phyloP scores from a whole-genome alignment of 1,140 invertebrate species.

The Paraescarpia echinospica region DNA sequence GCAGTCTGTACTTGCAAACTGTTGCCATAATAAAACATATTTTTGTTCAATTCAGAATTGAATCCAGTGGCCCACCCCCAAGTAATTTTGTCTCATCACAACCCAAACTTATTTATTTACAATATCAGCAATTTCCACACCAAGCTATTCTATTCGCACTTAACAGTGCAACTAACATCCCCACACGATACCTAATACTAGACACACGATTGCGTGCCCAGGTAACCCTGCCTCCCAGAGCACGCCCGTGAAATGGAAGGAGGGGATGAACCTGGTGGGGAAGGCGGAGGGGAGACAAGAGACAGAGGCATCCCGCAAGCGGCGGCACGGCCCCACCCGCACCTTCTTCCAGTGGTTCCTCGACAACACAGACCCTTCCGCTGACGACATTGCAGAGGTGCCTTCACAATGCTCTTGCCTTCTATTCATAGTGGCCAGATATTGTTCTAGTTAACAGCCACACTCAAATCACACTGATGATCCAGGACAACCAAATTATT shows the following conservation, averaged over 20 bases:
- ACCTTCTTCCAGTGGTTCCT: conserved; percentile 60
- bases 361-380: conserved; percentile 55
- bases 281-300: conserved; percentile 49
- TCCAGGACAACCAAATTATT: not conserved
- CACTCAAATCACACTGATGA: not conserved
- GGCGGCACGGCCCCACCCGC: conserved; percentile 36
- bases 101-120: too few relatives aligned
- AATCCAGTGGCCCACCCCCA: too few relatives aligned
- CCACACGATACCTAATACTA: too few relatives aligned
- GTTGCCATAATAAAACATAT: too few relatives aligned
- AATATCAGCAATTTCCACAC: too few relatives aligned
- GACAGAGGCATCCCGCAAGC: conserved; percentile 40
- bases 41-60: too few relatives aligned
- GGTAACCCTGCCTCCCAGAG: conserved; percentile 56
- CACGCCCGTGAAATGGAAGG: conserved; percentile 57
- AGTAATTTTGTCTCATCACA: too few relatives aligned
- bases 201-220: not conserved
- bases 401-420: not conserved
- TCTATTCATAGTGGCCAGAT: not conserved
- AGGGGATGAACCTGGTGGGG: conserved; percentile 44
- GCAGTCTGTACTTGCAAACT: too few relatives aligned
- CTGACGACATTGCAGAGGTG: conserved; percentile 57
- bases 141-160: too few relatives aligned
- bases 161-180: too few relatives aligned
- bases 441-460: not conserved